Evolutionary conservation across 2,888 invertebrate species (phyloP).

Genomic region (Fragum fragum): DNA sequence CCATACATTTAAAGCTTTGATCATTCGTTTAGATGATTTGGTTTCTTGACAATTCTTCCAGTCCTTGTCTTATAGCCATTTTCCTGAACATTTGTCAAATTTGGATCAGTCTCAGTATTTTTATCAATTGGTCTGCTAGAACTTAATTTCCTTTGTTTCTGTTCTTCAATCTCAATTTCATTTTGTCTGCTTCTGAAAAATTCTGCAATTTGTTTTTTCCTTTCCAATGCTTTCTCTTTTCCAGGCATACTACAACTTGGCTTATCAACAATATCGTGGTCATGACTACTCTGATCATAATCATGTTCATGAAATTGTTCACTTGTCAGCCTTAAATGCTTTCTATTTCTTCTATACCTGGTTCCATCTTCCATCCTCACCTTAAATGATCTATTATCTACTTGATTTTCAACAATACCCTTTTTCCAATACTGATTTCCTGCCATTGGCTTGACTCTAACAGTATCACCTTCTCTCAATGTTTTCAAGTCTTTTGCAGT

Average conservation of each 20-base stretch:
- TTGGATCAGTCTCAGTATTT: too few relatives aligned
- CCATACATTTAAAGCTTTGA: not conserved
- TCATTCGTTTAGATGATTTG: constrained; percentile 4
- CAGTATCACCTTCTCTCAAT: constrained; percentile 24
- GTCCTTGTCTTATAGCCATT: constrained; percentile 11
- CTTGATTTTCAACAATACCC: constrained; percentile 24
- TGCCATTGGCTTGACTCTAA: constrained; percentile 30
- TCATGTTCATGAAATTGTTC: too few relatives aligned
- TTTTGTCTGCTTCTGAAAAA: constrained; percentile 11
- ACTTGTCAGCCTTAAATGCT: constrained; percentile 1
- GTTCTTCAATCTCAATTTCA: too few relatives aligned
- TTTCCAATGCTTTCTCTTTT: too few relatives aligned
- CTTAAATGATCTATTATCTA: constrained; percentile 27
- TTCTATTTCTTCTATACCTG: constrained; percentile 18
- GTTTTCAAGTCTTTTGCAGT: constrained; percentile 31
- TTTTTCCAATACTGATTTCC: constrained; percentile 22
- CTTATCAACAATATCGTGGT: constrained; percentile 8
- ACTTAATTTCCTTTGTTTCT: too few relatives aligned
- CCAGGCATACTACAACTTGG: not conserved
- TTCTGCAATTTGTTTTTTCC: constrained; percentile 12
- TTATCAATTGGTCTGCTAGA: too few relatives aligned
- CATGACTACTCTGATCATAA: too few relatives aligned
- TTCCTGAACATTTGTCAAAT: constrained; percentile 10
- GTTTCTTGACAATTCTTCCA: constrained; percentile 9
- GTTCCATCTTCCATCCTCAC: constrained; percentile 13